Conservation (phyloP, 2,797 vertebrate species). For the Cichlasoma orientale region DNA sequence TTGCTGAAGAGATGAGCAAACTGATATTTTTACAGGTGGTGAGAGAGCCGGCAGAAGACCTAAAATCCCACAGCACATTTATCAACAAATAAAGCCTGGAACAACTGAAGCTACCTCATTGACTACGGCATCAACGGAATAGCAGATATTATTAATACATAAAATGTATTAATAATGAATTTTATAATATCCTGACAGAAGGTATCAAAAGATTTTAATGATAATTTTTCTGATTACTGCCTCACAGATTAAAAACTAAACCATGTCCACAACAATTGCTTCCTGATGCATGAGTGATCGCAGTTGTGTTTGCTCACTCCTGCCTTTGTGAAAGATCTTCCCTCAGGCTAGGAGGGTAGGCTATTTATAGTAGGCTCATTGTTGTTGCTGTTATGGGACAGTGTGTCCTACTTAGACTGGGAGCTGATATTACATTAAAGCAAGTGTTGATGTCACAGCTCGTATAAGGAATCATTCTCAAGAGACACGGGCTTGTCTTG, state of each 20-base stretch:
- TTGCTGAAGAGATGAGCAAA: conserved; percentile 53
- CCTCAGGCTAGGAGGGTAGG: conserved; percentile 75
- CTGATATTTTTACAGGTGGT: conserved; percentile 49
- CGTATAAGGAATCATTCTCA: conserved; percentile 50
- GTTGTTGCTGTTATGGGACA: conserved; percentile 80
- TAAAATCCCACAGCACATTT: conserved; percentile 34
- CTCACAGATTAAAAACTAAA: conserved; percentile 24
- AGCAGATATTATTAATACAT: conserved; percentile 7
- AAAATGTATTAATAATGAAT: background rate
- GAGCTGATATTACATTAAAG: conserved; percentile 76
- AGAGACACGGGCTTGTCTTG: conserved; percentile 34
- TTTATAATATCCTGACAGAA: background rate
- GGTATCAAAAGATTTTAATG: background rate
- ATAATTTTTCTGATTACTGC: background rate
- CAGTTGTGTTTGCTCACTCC: conserved; percentile 66
- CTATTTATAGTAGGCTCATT: conserved; percentile 83
- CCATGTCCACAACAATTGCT: conserved; percentile 41
- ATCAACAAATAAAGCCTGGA: conserved; percentile 48
- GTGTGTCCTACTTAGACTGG: conserved; percentile 80
- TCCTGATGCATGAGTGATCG: conserved; percentile 65
- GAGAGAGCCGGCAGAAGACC: conserved; percentile 40
- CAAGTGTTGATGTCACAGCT: conserved; percentile 78
- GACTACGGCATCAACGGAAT: conserved; percentile 25
- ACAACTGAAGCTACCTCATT: conserved; percentile 10
- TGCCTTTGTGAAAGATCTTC: conserved; percentile 76